A percentile compares a stretch with the other conserved stretches of the same genome.
These are phyloP conservation scores for Ptycholaimellus sp. DNA, from an alignment of 2,888 invertebrate species.

Conservation along the genomic window DNA sequence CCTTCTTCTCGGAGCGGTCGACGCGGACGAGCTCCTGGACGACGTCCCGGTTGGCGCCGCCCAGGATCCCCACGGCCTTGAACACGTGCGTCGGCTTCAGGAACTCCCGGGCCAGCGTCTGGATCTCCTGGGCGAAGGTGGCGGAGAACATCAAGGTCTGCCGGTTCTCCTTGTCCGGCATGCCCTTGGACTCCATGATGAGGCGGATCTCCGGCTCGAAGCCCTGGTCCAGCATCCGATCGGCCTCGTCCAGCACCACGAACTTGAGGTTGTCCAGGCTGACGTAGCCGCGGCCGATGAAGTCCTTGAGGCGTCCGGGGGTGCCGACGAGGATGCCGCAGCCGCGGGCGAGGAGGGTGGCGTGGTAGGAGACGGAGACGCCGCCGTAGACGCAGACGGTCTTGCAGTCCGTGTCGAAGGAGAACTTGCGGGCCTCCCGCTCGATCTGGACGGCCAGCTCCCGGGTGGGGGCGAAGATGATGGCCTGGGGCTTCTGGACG, in stretches of 20 bases:
- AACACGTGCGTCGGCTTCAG: conserved; percentile 50
- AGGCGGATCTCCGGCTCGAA: conserved; percentile 28
- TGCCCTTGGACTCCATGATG: conserved; percentile 4
- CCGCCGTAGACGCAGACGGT: no score
- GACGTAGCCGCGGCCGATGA: conserved; percentile 9
- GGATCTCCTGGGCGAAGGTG: conserved; percentile 47
- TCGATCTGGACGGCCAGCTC: conserved; percentile 68
- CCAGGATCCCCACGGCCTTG: conserved; percentile 65
- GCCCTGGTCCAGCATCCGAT: conserved; percentile 38
- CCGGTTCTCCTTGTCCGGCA: conserved; percentile 8
- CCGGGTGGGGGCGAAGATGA: conserved; percentile 68
- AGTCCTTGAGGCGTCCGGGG: conserved; percentile 11
- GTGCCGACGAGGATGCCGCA: conserved; percentile 12
- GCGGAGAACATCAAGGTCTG: conserved; percentile 29
- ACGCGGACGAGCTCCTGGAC: conserved; percentile 41
- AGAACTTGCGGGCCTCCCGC: conserved; percentile 58
- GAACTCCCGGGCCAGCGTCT: conserved; percentile 52
- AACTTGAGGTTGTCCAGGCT: background rate
- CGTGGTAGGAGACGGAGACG: no score
- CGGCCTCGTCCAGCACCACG: conserved; percentile 55
- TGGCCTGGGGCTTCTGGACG: conserved; percentile 59
- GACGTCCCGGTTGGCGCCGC: conserved; percentile 73
- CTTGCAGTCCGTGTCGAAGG: conserved; percentile 30
- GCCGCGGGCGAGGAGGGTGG: conserved; percentile 8
- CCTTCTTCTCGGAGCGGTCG: conserved; percentile 43